Conservation (phyloP, 2,113 vertebrate species). For the Proterorhinus semilunaris region DNA sequence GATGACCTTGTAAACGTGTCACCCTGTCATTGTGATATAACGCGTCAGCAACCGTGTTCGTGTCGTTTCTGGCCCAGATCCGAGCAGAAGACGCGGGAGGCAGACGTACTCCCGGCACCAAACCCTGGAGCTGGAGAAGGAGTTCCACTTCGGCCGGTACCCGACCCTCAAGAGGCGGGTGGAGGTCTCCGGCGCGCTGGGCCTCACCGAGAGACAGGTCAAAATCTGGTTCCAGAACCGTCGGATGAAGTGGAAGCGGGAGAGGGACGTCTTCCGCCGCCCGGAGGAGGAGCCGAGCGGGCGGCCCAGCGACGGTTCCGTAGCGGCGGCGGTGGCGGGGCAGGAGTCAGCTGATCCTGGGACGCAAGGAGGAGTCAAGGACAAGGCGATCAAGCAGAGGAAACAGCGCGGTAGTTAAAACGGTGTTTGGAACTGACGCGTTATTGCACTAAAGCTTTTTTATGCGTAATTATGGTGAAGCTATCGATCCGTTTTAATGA, state of each 20-base stretch:
- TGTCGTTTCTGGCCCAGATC: constrained; percentile 70
- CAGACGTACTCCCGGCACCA: constrained; percentile 92
- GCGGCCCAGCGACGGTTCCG: no score
- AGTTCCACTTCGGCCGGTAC: constrained; percentile 92
- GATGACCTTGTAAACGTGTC: no score
- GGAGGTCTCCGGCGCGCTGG: constrained; percentile 86
- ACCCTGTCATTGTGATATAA: no score
- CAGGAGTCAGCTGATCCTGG: constrained; percentile 8
- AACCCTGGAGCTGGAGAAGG: constrained; percentile 91
- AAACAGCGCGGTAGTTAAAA: constrained; percentile 3
- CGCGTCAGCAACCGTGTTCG: neutral
- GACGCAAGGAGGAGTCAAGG: constrained; percentile 33
- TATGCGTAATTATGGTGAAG: constrained; percentile 18
- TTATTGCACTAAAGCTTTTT: constrained; percentile 14
- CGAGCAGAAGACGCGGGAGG: constrained; percentile 85
- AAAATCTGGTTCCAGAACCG: constrained; percentile 95
- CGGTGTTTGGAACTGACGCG: constrained; percentile 6
- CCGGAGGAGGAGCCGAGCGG: no score
- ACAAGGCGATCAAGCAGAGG: constrained; percentile 3
- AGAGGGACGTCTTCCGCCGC: constrained; percentile 37
- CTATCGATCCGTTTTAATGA: constrained; percentile 1
- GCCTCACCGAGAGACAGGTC: constrained; percentile 88
- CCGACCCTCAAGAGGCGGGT: constrained; percentile 85
- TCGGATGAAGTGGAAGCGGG: constrained; percentile 95
- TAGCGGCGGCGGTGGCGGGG: neutral